These are phyloP conservation scores for Lasioglossum figueresi DNA, from an alignment of 2,888 invertebrate species.

Conservation along the genomic window DNA sequence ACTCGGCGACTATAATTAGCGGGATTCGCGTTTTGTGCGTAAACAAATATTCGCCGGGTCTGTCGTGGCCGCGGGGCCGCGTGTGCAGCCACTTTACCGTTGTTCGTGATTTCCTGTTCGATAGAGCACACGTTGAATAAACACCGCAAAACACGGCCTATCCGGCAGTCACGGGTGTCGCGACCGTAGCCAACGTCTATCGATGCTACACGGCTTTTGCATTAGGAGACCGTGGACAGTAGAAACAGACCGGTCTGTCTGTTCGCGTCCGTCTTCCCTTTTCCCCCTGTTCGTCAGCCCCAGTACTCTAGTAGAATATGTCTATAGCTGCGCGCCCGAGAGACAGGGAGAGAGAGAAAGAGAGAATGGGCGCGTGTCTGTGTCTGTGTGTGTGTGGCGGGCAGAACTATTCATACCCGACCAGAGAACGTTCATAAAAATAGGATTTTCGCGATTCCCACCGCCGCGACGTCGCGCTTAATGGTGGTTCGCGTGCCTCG, in stretches of 20 bases:
- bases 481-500: conserved; percentile 74
- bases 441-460: conserved; percentile 80
- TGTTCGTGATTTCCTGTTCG: conserved; percentile 55
- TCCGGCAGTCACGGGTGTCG: conserved; percentile 22
- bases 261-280: conserved; percentile 40
- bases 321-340: conserved; percentile 24
- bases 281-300: conserved; percentile 37
- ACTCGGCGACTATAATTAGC: conserved; percentile 80
- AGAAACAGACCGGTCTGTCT: conserved; percentile 54
- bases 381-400: neutral
- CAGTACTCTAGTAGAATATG: conserved; percentile 40
- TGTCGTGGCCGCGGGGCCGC: conserved; percentile 30
- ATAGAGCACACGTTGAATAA: conserved; percentile 47
- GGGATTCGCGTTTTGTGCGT: conserved; percentile 78
- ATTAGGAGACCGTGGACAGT: conserved; percentile 68
- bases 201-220: conserved; percentile 73
- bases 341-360: neutral
- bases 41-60: conserved; percentile 75
- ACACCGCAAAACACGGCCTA: conserved; percentile 43
- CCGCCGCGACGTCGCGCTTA: conserved; percentile 78
- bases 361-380: neutral
- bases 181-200: conserved; percentile 58
- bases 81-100: conserved; percentile 26
- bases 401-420: conserved; percentile 66
- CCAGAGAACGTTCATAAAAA: conserved; percentile 75